phyloP scores from a whole-genome alignment of 2,113 vertebrate genomes.

The Cathartes aura region DNA sequence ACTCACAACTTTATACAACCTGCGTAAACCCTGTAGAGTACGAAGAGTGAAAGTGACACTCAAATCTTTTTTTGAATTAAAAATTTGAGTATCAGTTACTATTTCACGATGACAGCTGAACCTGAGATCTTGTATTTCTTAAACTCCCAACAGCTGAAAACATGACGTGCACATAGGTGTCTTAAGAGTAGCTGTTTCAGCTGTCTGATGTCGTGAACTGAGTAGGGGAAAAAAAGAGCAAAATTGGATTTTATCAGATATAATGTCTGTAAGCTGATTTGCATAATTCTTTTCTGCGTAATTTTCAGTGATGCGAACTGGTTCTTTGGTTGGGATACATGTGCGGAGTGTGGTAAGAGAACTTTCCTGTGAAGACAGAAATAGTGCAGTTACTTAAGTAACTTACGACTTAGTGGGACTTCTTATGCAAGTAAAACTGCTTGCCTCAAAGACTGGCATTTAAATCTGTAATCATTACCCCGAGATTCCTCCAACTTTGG shows the following conservation, averaged over 20 bases:
- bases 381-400: neutral
- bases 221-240: neutral
- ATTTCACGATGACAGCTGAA: neutral
- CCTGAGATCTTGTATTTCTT: neutral
- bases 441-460: neutral
- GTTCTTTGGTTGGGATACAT: neutral
- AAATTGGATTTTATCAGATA: neutral
- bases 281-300: neutral
- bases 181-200: neutral
- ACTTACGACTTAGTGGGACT: neutral
- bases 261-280: neutral
- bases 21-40: neutral
- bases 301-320: neutral
- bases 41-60: neutral
- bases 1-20: neutral
- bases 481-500: neutral
- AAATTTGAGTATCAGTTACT: neutral
- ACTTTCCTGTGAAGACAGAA: neutral
- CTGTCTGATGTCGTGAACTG: neutral
- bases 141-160: neutral
- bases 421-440: neutral
- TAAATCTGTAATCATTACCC: neutral
- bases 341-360: neutral
- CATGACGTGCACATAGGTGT: neutral
- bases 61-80: neutral